Evolutionary conservation across 2,888 invertebrate genomes (phyloP).

Genomic region (Drosophila suboccidentalis): DNA sequence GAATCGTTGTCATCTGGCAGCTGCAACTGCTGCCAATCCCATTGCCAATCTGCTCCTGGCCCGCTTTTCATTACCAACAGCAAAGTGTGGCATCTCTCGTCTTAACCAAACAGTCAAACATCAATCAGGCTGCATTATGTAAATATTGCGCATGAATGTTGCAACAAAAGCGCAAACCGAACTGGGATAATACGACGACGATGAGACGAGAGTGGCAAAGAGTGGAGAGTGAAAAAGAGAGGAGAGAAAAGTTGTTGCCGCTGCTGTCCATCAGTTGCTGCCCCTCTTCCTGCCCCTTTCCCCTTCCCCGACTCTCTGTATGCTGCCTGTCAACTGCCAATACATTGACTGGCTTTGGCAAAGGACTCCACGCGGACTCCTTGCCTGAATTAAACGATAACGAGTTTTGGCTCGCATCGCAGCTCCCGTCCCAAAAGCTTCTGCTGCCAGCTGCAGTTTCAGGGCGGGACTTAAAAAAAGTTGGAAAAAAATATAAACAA

Average conservation of each 20-base stretch:
- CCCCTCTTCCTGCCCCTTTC: not conserved
- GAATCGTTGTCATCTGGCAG: slow-evolving; percentile 75
- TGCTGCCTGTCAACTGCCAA: slow-evolving; percentile 66
- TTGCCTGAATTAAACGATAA: slow-evolving; percentile 78
- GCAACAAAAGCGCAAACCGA: slow-evolving; percentile 75
- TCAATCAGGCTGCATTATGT: slow-evolving; percentile 76
- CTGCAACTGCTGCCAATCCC: slow-evolving; percentile 61
- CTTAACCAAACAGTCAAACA: slow-evolving; percentile 59
- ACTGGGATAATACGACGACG: slow-evolving; percentile 34
- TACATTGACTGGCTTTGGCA: slow-evolving; percentile 55
- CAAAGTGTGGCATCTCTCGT: slow-evolving; percentile 26
- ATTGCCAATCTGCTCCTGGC: slow-evolving; percentile 48
- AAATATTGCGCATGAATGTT: slow-evolving; percentile 75
- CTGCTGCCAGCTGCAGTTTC: slow-evolving; percentile 46
- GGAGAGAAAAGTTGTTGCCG: slow-evolving; percentile 1
- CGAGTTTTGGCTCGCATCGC: slow-evolving; percentile 78
- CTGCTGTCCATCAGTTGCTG: slow-evolving; percentile 26
- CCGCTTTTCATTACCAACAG: slow-evolving; percentile 77
- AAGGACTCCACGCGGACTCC: slow-evolving; percentile 17
- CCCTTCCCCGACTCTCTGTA: too few relatives aligned
- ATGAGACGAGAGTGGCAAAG: not conserved
- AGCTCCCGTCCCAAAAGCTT: slow-evolving; percentile 31
- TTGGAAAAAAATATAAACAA: not conserved
- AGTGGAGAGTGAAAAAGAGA: not conserved
- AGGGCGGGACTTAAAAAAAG: not conserved